Evolutionary conservation across 2,797 vertebrate genomes (phyloP), one percentile per base, ranked within the genome.

Genomic region (Eidolon dupreanum): DNA sequence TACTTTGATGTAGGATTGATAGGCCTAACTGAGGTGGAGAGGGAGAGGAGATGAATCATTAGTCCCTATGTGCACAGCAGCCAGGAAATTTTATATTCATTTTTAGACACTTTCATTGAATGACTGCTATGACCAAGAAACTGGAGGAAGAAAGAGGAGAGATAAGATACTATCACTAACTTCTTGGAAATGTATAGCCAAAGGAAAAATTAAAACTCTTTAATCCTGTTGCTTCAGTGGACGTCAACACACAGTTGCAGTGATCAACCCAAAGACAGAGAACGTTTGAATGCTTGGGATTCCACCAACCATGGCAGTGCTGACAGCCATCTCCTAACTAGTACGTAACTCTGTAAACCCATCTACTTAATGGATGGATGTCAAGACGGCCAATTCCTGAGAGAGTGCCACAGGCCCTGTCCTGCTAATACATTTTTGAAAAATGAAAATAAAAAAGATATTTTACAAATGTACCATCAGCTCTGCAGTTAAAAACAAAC

Each of bases 401-500:
- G 20, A 5, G 26, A 74, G 20, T 46, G n/a, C 31, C 57, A 41
- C n/a, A 59, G 49, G 71, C 19, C 51, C 43, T 86, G 33, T 81
- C 38, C 43, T 90, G 55, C 79, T 88, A 66, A 87, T 2, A 41
- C 43, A 41, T 28, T 74, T 73, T 38, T 63, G 59, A 92, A 92
- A 92, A 28, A 93, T 28, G 19, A 90, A 46, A 87, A 92, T 81
- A 74, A 74, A 92, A 92, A 93, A 15, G 13, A 13, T 43, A 33
- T 53, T 95, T 79, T 63, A 8, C 20, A 51, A 65, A 87, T 79
- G 59, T 86, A 82, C 78, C 63, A 86, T 82, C 63, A 84, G 22
- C 87, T 61, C 75, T 88, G 28, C 26, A 88, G 53, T 94, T 90
- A 84, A 82, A 93, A 93, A 75, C 57, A 96, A 90, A 84, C 7